Evolutionary conservation across 2,113 vertebrate genomes (phyloP).

Genomic region (Brachyistius frenatus): DNA sequence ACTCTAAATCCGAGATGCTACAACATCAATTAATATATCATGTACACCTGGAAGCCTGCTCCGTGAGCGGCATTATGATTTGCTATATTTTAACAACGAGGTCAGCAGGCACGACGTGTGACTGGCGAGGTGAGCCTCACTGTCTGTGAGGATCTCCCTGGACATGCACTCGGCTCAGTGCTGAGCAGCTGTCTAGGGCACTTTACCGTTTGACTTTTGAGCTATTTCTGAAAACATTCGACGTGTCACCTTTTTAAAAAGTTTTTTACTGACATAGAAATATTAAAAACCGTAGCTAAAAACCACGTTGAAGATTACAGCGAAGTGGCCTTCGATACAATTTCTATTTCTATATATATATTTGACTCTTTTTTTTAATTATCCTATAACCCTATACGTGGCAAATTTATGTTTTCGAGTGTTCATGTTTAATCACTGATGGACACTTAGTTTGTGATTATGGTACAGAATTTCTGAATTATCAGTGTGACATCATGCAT

Average conservation of each 20-base stretch:
- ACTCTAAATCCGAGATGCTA: conserved; percentile 22
- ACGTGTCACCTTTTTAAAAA: not conserved
- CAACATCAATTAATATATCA: conserved; percentile 40
- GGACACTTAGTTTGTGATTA: too few species aligned
- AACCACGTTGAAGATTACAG: not conserved
- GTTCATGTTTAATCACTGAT: too few species aligned
- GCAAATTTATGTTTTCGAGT: too few species aligned
- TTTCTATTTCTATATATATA: not conserved
- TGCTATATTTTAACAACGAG: conserved; percentile 29
- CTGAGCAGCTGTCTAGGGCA: not conserved
- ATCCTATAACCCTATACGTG: too few species aligned
- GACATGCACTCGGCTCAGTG: conserved; percentile 13
- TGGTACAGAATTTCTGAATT: too few species aligned
- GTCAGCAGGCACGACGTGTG: conserved; percentile 16
- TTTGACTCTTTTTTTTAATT: not conserved
- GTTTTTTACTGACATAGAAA: not conserved
- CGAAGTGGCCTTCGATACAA: not conserved
- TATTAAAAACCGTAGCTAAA: not conserved
- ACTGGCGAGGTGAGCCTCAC: conserved; percentile 39
- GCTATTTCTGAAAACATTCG: conserved; percentile 2
- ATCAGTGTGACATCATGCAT: too few species aligned
- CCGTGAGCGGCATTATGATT: not conserved
- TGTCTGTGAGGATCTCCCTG: conserved; percentile 12
- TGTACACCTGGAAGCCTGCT: conserved; percentile 26
- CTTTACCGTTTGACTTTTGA: conserved; percentile 17